Evolutionary conservation across 2,113 vertebrate species (phyloP).

Genomic region (Anoplopoma fimbria): DNA sequence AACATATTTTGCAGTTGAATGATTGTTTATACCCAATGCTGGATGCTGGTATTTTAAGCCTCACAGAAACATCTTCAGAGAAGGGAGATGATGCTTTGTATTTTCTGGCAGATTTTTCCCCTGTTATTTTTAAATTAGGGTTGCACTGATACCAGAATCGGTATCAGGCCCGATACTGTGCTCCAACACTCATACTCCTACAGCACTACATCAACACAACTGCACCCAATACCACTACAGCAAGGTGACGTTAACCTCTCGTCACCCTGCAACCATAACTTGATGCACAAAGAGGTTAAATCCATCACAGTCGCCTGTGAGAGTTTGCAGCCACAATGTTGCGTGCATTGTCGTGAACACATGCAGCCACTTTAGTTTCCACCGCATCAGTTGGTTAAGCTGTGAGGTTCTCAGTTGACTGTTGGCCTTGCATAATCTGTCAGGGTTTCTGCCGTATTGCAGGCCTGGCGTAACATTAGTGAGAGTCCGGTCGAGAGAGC

Average conservation of each 20-base stretch:
- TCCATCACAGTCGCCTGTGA: background rate
- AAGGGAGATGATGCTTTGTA: slow-evolving; percentile 9
- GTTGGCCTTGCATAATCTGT: background rate
- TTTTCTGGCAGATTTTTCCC: slow-evolving; percentile 12
- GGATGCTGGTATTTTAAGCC: slow-evolving; percentile 55
- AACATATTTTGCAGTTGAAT: slow-evolving; percentile 52
- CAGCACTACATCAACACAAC: background rate
- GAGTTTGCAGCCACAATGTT: background rate
- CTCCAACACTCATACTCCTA: background rate
- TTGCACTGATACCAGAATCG: background rate
- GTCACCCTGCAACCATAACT: background rate
- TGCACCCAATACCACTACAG: background rate
- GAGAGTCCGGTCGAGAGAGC: background rate
- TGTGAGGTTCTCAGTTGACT: background rate
- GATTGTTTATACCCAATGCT: slow-evolving; percentile 62
- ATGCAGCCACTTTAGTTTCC: background rate
- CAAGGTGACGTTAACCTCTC: background rate
- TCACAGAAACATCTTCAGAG: slow-evolving; percentile 31
- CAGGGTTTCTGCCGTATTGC: background rate
- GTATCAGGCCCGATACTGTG: background rate
- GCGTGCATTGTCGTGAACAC: no score
- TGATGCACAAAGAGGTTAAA: background rate
- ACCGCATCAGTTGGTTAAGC: background rate
- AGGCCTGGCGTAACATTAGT: background rate
- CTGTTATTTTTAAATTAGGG: slow-evolving; percentile 5